These are phyloP conservation scores for Rhincodon typus DNA, from an alignment of 2,797 vertebrate species.

Conservation along the genomic window DNA sequence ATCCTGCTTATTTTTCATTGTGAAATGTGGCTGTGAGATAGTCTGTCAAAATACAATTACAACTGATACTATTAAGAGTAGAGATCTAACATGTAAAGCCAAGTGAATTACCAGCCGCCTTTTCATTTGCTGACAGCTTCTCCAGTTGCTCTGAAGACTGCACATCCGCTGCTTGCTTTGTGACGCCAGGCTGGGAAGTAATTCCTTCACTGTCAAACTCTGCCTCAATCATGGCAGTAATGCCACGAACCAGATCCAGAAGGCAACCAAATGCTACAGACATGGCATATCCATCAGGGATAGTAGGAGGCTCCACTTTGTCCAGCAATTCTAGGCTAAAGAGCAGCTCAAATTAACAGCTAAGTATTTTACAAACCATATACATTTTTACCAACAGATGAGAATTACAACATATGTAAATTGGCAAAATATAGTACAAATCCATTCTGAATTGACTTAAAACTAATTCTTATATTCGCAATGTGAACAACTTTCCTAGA, in stretches of 20 bases:
- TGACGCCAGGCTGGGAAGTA: slow-evolving; percentile 44
- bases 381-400: not conserved
- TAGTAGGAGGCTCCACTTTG: slow-evolving; percentile 94
- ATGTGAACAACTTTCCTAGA: not conserved
- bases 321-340: slow-evolving; percentile 93
- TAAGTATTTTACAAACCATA: not conserved
- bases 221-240: slow-evolving; percentile 90
- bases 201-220: slow-evolving; percentile 66
- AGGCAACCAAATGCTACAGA: slow-evolving; percentile 97
- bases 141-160: slow-evolving; percentile 55
- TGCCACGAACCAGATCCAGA: slow-evolving; percentile 90
- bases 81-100: not conserved
- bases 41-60: not conserved
- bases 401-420: not conserved
- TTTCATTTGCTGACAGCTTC: slow-evolving; percentile 58
- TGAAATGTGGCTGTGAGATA: not conserved
- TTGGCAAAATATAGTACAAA: not conserved
- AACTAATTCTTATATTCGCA: not conserved
- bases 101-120: slow-evolving; percentile 65
- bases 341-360: slow-evolving; percentile 41
- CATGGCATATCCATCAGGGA: slow-evolving; percentile 97
- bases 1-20: not conserved
- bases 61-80: not conserved
- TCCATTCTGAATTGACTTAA: not conserved
- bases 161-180: slow-evolving; percentile 49